phyloP scores from a whole-genome alignment of 2,888 invertebrate species.

The Plagodis dolabraria region DNA sequence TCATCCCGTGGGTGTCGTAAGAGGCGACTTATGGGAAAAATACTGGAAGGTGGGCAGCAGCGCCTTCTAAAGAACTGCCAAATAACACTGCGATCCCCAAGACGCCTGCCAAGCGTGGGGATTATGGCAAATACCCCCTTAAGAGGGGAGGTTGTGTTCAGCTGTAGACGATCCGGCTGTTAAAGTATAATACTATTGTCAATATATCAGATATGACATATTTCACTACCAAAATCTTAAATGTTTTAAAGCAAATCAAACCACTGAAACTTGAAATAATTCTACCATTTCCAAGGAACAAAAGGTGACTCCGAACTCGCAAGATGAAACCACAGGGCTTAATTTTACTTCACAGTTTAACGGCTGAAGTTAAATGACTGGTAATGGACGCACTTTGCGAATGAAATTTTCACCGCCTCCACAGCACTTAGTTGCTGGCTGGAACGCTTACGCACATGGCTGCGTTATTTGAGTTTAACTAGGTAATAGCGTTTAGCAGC shows the following conservation, averaged over 20 bases:
- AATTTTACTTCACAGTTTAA: conserved; percentile 67
- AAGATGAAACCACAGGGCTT: conserved; percentile 48
- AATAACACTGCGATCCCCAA: too few relatives aligned
- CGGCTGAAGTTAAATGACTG: conserved; percentile 66
- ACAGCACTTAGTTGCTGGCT: conserved; percentile 46
- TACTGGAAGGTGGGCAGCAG: too few relatives aligned
- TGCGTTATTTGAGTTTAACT: conserved; percentile 28
- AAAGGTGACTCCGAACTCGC: conserved; percentile 28
- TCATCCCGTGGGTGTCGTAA: too few relatives aligned
- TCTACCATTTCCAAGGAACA: conserved; percentile 20
- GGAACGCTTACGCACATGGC: conserved; percentile 44
- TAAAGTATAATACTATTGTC: too few relatives aligned
- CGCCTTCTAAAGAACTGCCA: too few relatives aligned
- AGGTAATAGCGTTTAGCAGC: conserved; percentile 26
- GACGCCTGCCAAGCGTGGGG: too few relatives aligned
- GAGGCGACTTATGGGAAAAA: too few relatives aligned
- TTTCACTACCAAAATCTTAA: neutral
- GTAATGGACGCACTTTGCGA: conserved; percentile 69
- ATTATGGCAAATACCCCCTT: too few relatives aligned
- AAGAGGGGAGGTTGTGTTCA: too few relatives aligned
- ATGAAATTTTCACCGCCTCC: conserved; percentile 58
- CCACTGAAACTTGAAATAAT: conserved; percentile 12
- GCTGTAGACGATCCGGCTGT: too few relatives aligned
- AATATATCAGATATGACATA: too few relatives aligned
- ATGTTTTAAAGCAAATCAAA: conserved; percentile 7